Base-by-base conservation (phyloP, 2,797 vertebrate genomes). In the Lithobates sylvaticus region DNA sequence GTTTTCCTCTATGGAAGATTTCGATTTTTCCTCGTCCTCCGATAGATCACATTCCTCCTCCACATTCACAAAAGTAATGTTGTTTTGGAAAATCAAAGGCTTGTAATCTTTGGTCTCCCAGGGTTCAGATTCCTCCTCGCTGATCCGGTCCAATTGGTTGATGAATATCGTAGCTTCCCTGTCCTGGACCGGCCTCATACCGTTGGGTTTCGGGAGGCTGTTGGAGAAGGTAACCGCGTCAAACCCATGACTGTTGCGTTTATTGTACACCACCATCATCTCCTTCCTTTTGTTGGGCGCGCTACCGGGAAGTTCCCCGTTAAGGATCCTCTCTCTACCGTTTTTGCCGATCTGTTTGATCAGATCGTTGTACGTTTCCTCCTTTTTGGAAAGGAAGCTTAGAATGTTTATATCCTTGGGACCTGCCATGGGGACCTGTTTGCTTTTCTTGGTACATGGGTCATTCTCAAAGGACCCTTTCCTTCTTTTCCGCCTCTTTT, bases 261-360 rank as follows among this genome's bases (percentile, higher is more conserved):
- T 98, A 65, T 96, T 98, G 73, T 97, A 96, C 23, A 95, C 95
- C 71, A 97, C 97, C 6, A 97, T 93, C 70, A 96, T 95, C 8
- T 93, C 96, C 86, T 96, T 95, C 86, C 94, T 95, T 58, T 94
- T 93, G 83, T 94, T 94, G 42, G 96, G 94, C 84, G 94, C 94
- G 44, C 72, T 89, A 67, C 0, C 91, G 92, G 10, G 95, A 0
- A 91, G 92, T 39, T 97, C 96, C 77, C 96, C 90, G 82, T 94
- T 96, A 42, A 97, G 92, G 44, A 97, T 96, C 78, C 94, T 92
- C 85, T 96, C 94, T 34, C 67, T 65, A 0, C 91, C 93, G 4
- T 96, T 95, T 83, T 94, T 94, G 71, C 97, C 98, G 0, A 99
- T 99, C 94, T 99, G 97, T 86, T 99, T 99, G 85, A 99, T 99